These are phyloP conservation scores for Chaenodraco wilsoni DNA, from an alignment of 2,797 vertebrate genomes.

Conservation along the genomic window DNA sequence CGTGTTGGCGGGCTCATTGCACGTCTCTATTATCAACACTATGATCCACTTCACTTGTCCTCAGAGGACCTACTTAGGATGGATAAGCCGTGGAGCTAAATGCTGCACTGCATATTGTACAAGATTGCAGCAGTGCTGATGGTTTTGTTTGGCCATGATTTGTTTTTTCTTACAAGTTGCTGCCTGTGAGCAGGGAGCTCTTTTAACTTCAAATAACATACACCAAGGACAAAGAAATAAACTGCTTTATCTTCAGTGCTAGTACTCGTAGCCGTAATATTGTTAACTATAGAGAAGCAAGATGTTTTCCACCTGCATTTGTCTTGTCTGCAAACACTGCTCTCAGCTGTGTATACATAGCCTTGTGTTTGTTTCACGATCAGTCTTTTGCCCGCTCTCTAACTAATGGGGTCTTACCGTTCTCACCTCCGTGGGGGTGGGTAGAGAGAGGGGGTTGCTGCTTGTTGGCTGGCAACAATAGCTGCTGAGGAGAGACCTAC, in stretches of 20 bases:
- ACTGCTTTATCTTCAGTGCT: slow-evolving; percentile 23
- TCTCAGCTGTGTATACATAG: slow-evolving; percentile 32
- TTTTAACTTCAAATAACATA: slow-evolving; percentile 52
- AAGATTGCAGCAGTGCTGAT: slow-evolving; percentile 48
- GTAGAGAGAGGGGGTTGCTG: slow-evolving; percentile 88
- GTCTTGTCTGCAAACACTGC: slow-evolving; percentile 35
- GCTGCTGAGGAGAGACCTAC: slow-evolving; percentile 91
- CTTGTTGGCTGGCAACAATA: slow-evolving; percentile 93
- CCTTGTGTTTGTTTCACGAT: slow-evolving; percentile 38
- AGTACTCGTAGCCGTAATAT: slow-evolving; percentile 22
- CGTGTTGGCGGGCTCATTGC: slow-evolving; percentile 27
- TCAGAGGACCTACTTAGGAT: slow-evolving; percentile 79
- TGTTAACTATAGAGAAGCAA: slow-evolving; percentile 17
- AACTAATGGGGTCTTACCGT: slow-evolving; percentile 80
- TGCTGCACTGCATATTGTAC: slow-evolving; percentile 69
- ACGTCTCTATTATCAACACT: slow-evolving; percentile 66
- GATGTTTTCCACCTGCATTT: slow-evolving; percentile 39
- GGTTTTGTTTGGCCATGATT: slow-evolving; percentile 49
- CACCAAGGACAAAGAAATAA: slow-evolving; percentile 33
- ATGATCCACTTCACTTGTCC: slow-evolving; percentile 80
- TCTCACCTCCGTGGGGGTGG: slow-evolving; percentile 93
- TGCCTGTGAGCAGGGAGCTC: slow-evolving; percentile 31
- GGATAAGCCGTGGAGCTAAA: slow-evolving; percentile 74
- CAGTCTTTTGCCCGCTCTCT: slow-evolving; percentile 30
- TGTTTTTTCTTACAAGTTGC: slow-evolving; percentile 49